Base-by-base conservation (phyloP, 2,797 vertebrate genomes). In the Cirrhinus mrigala region DNA sequence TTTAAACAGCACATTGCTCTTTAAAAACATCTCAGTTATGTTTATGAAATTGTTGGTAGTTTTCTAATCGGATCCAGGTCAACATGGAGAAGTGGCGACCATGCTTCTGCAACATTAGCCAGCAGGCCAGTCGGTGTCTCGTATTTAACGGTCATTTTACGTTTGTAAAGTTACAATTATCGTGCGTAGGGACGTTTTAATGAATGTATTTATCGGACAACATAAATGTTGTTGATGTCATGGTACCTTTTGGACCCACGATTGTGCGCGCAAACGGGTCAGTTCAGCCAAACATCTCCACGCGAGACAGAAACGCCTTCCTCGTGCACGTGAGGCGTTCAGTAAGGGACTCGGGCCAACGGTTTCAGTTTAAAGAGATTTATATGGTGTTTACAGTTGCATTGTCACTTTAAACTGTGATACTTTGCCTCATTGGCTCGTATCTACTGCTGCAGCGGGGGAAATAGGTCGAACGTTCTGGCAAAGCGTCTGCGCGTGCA, bases 31-130 rank as follows among this genome's bases (percentile, higher is more conserved):
- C 1, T 7, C 33, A 79, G 6, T 64, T 9, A 24, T 37, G 20
- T 62, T 70, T 5, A 27, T 40, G 33, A 16, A 44, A 56, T 6
- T 54, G 33, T 9, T 83, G 79, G 9, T 68, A 24, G 37, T 27
- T 85, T 82, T 83, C 52, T 22, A 71, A 79, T 68, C 81, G 40
- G 54, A 82, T 87, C 74, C 84, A 84, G 85, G 84, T 86, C 89
- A 90, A 90, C 79, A 90, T 89, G 89, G 90, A 90, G 88, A 89
- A 76, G 81, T 56, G 86, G 85, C 85, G 68, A 71, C 68, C 76
- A 77, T 82, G 82, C 84, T 77, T 86, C 40, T 88, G 82, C 77
- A 77, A 78, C 24, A 64, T 52, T 89, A 79, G 83, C 79, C 60
- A 9, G n/a, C 14, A 81, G 44, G 24, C 60, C 76, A 83, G 60